Percentiles rank a stretch among this genome's conserved stretches.
phyloP scores from a whole-genome alignment of 2,797 vertebrate species.

The Enteromius paludinosus region DNA sequence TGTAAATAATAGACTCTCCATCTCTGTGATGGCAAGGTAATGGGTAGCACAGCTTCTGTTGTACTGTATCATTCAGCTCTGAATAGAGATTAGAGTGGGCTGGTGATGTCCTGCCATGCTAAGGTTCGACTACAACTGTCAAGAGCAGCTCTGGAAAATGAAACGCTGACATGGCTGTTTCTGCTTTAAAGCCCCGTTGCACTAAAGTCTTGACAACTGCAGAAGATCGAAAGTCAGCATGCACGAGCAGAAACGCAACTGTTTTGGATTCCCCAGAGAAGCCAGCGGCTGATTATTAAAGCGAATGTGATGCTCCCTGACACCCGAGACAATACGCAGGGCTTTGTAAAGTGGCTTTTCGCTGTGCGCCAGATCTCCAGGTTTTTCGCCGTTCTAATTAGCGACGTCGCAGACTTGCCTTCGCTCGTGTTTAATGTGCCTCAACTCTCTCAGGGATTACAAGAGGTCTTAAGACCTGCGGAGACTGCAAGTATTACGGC shows the following conservation, averaged over 20 bases:
- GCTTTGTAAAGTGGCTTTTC: slow-evolving; percentile 56
- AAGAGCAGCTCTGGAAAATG: slow-evolving; percentile 41
- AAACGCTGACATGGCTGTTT: slow-evolving; percentile 53
- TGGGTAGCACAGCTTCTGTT: slow-evolving; percentile 42
- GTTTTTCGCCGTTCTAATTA: slow-evolving; percentile 67
- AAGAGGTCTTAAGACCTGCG: slow-evolving; percentile 57
- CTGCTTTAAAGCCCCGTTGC: slow-evolving; percentile 38
- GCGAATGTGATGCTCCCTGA: slow-evolving; percentile 13
- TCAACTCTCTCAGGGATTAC: slow-evolving; percentile 68
- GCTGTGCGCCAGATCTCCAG: slow-evolving; percentile 56
- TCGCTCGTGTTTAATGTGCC: slow-evolving; percentile 63
- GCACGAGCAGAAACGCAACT: background rate
- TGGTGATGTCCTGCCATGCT: slow-evolving; percentile 39
- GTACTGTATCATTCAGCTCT: slow-evolving; percentile 48
- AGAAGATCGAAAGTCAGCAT: slow-evolving; percentile 33
- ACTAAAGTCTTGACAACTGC: slow-evolving; percentile 26
- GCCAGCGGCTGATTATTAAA: slow-evolving; percentile 10
- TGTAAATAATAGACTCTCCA: slow-evolving; percentile 43
- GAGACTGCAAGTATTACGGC: slow-evolving; percentile 40
- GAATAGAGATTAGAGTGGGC: slow-evolving; percentile 53
- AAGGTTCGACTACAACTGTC: slow-evolving; percentile 52
- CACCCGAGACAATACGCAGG: background rate
- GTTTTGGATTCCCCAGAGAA: background rate
- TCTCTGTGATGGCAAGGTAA: slow-evolving; percentile 55
- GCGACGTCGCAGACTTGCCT: slow-evolving; percentile 59